Conservation (phyloP, 2,797 vertebrate species). For the Takifugu rubripes region DNA sequence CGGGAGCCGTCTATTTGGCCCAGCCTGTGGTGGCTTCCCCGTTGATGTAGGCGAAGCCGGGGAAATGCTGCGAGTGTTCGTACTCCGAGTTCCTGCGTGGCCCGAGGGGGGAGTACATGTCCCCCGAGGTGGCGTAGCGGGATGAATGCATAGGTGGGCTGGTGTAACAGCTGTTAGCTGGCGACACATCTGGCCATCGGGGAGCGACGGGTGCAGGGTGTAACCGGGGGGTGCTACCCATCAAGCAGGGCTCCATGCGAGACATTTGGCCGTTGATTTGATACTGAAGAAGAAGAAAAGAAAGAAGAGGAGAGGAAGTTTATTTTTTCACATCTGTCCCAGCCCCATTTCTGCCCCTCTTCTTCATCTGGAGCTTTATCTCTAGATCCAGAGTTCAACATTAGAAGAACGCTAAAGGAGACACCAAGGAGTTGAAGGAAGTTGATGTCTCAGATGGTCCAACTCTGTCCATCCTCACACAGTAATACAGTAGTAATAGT, state of each 20-base stretch:
- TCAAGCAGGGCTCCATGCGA: slow-evolving; percentile 96
- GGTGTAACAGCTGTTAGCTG: slow-evolving; percentile 90
- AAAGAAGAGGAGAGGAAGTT: neutral
- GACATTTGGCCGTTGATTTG: slow-evolving; percentile 91
- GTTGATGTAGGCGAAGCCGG: slow-evolving; percentile 97
- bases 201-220: slow-evolving; percentile 90
- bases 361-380: too few species aligned
- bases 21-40: slow-evolving; percentile 96
- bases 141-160: slow-evolving; percentile 92
- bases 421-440: too few species aligned
- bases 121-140: slow-evolving; percentile 87
- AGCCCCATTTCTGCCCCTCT: too few species aligned
- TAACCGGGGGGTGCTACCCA: slow-evolving; percentile 89
- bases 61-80: slow-evolving; percentile 98
- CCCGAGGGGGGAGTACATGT: slow-evolving; percentile 90
- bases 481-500: too few species aligned
- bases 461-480: too few species aligned
- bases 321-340: too few species aligned
- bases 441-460: too few species aligned
- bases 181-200: slow-evolving; percentile 92
- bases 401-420: too few species aligned
- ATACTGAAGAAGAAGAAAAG: slow-evolving; percentile 78
- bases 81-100: slow-evolving; percentile 96
- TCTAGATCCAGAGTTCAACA: too few species aligned
- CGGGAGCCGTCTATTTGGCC: slow-evolving; percentile 82